Base-by-base conservation (phyloP, 2,797 vertebrate species). In the Podargus strigoides region DNA sequence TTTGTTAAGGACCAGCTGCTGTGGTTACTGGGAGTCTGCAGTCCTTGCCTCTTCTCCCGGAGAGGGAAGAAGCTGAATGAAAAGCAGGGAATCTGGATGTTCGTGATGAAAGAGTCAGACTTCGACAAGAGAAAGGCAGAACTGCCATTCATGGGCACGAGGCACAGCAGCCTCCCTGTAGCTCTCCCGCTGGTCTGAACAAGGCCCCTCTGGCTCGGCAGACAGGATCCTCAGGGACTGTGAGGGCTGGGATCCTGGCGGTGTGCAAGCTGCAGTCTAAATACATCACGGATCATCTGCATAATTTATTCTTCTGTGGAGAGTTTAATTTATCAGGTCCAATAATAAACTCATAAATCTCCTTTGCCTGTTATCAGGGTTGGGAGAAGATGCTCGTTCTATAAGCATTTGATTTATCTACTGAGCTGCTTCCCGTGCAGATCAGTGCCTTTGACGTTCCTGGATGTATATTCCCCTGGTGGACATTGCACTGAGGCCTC, bases 301-400 rank as follows among this genome's bases (percentile, higher is more conserved):
- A 91, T 93, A 91, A 95, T 93, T 96, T 76, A 87, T 93, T 73
- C 80, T 49, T 66, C 92, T 58, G 47, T 14, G 63, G 83, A 27
- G 79, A 74, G 73, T 62, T 79, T 86, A 67, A 91, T 95, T 93
- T 83, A 60, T 89, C 74, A 39, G 79, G 60, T 63, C 90, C 82
- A 81, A 79, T 93, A 59, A 95, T 70, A 91, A 87, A 60, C 55
- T 74, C 86, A 47, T 93, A 59, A 82, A 89, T 95, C 86, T 88
- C 59, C 62, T 39, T 53, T 46, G 74, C 77, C 80, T 44, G 53
- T 86, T 94, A 56, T 66, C 70, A 49, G 87, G 18, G 67, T 13
- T 80, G 55, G 19, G 50, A 85, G 79, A 58, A 73, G 88, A 79
- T 66, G 83, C 67, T 85, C 16, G 6, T 64, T 8, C 56, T 72